These are phyloP conservation scores for Seriola aureovittata DNA, from an alignment of 2,113 vertebrate species.

Conservation along the genomic window DNA sequence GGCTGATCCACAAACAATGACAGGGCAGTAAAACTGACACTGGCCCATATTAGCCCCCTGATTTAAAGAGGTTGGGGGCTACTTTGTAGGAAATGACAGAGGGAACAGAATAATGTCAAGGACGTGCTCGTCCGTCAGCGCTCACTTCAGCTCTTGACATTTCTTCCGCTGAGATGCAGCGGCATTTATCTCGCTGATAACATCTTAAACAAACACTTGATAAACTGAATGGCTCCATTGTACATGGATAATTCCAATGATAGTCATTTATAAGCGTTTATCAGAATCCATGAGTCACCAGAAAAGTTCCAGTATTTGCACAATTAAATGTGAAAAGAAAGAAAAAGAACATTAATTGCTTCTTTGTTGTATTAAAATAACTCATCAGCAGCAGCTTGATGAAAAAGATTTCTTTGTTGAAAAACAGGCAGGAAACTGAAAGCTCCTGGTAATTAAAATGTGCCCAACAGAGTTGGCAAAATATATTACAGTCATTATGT, in stretches of 20 bases:
- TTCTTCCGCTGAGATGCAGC: constrained; percentile 39
- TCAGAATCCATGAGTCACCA: not conserved
- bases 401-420: not conserved
- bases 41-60: constrained; percentile 58
- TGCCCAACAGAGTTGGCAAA: not conserved
- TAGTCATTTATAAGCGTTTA: not conserved
- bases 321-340: not conserved
- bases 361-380: not conserved
- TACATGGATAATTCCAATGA: not conserved
- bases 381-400: not conserved
- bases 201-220: constrained; percentile 26
- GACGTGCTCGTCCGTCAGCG: constrained; percentile 55
- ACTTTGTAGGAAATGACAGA: constrained; percentile 52
- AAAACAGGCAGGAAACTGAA: not conserved
- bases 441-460: not conserved
- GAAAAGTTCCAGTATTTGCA: not conserved
- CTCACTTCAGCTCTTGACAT: constrained; percentile 59
- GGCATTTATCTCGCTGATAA: constrained; percentile 18
- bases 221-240: constrained; percentile 18
- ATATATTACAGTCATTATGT: not conserved
- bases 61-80: constrained; percentile 62
- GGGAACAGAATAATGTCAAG: constrained; percentile 70
- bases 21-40: constrained; percentile 65
- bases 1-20: constrained; percentile 73
- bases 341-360: too few relatives aligned